phyloP scores from a whole-genome alignment of 2,797 vertebrate genomes.

The Furcifer pardalis region DNA sequence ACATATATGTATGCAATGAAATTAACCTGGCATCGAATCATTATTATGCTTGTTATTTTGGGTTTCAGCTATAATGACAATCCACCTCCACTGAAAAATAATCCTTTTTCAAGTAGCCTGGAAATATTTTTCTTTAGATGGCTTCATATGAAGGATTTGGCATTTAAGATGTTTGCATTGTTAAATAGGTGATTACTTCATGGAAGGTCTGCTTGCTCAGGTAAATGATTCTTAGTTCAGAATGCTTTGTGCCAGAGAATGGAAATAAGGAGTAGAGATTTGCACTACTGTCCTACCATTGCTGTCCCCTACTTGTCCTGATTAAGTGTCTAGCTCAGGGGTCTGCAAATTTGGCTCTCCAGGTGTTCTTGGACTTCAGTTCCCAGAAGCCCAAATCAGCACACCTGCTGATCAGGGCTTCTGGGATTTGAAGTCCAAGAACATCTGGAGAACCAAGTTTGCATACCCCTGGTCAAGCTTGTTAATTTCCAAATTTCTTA shows the following conservation, averaged over 20 bases:
- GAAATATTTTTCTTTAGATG: constrained; percentile 35
- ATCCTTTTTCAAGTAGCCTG: constrained; percentile 61
- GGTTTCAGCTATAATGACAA: not conserved
- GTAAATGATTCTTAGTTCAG: too few species aligned
- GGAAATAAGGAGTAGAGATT: not conserved
- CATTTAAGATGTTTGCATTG: not conserved
- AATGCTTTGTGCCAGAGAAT: not conserved
- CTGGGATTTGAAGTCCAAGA: too few species aligned
- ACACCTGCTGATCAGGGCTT: too few species aligned
- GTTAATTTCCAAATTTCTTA: not conserved
- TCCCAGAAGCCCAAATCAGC: too few species aligned
- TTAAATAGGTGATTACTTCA: not conserved
- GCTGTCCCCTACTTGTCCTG: not conserved
- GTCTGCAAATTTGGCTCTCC: too few species aligned
- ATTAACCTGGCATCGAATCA: not conserved
- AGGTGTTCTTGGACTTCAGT: too few species aligned
- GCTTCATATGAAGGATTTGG: not conserved
- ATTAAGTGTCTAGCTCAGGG: not conserved
- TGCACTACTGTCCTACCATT: too few species aligned
- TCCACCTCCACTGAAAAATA: constrained; percentile 51
- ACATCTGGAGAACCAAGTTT: too few species aligned
- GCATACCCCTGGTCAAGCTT: too few species aligned
- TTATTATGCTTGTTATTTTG: not conserved
- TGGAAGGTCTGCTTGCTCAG: too few species aligned
- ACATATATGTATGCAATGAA: not conserved